Evolutionary conservation across 37 sponge, comb jelly and placozoan species (phyloP).

Genomic region (Trichoplax adhaerens): DNA sequence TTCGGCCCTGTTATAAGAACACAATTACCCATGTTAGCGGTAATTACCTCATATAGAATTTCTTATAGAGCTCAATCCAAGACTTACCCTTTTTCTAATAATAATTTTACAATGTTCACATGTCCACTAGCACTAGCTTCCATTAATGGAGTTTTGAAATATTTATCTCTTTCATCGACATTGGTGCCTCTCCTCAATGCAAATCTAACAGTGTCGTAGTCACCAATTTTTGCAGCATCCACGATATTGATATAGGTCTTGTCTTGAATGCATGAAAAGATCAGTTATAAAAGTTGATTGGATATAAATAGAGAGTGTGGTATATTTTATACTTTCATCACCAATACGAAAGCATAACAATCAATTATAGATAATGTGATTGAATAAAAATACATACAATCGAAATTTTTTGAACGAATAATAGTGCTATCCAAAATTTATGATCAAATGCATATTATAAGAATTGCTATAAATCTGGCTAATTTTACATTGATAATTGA

Average conservation of each 20-base stretch:
- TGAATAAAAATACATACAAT: too few relatives aligned
- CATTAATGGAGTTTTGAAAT: constrained; percentile 94
- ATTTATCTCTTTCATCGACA: constrained; percentile 67
- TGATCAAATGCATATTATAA: too few relatives aligned
- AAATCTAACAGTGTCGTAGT: constrained; percentile 52
- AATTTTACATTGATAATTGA: too few relatives aligned
- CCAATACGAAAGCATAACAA: too few relatives aligned
- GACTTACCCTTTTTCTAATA: constrained; percentile 51
- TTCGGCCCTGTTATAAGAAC: constrained; percentile 36
- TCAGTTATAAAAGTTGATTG: background rate
- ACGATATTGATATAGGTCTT: constrained; percentile 59
- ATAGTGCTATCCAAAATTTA: too few relatives aligned
- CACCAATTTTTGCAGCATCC: constrained; percentile 70
- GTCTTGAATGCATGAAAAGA: constrained; percentile 10
- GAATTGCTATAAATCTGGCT: too few relatives aligned
- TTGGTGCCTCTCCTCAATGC: constrained; percentile 38
- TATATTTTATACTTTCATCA: background rate
- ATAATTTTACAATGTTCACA: constrained; percentile 35
- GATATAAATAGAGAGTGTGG: background rate
- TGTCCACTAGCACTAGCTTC: constrained; percentile 69
- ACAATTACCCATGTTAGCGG: background rate
- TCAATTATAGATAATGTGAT: too few relatives aligned
- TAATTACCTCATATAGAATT: background rate
- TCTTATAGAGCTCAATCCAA: background rate
- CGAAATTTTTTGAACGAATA: too few relatives aligned